A percentile compares a stretch with the other conserved stretches of the same genome.
Conservation (phyloP, 2,888 invertebrate genomes). For the Leptothorax acervorum region DNA sequence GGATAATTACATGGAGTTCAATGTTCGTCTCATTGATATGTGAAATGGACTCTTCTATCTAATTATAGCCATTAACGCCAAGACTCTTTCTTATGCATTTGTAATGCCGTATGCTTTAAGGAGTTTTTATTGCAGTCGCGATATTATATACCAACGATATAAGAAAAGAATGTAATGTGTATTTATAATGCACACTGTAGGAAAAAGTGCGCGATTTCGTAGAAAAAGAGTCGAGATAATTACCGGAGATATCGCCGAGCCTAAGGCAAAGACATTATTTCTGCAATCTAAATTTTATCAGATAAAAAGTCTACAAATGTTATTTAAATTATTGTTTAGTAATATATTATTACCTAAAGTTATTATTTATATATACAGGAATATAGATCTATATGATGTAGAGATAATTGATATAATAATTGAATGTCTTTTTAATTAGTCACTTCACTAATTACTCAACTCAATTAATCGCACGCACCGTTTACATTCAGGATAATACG, state of each 20-base stretch:
- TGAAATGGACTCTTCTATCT: slow-evolving; percentile 27
- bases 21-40: slow-evolving; percentile 37
- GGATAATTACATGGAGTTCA: slow-evolving; percentile 43
- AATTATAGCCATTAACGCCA: slow-evolving; percentile 21
- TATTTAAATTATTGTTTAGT: not conserved
- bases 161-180: not conserved
- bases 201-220: not conserved
- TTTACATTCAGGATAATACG: slow-evolving; percentile 23
- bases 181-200: slow-evolving; percentile 8
- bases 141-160: slow-evolving; percentile 17
- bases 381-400: not conserved
- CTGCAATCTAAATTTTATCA: slow-evolving; percentile 3
- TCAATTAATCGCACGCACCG: slow-evolving; percentile 19
- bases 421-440: slow-evolving; percentile 32
- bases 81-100: slow-evolving; percentile 27
- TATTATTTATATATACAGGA: not conserved
- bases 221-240: not conserved
- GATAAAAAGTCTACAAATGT: not conserved
- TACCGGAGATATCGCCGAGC: not conserved
- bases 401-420: not conserved
- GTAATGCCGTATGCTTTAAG: slow-evolving; percentile 4
- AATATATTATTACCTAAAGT: not conserved
- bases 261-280: not conserved
- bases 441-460: not conserved
- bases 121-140: slow-evolving; percentile 16